Conservation (phyloP, 2,888 invertebrate species). For the Caenorhabditis sp. region DNA sequence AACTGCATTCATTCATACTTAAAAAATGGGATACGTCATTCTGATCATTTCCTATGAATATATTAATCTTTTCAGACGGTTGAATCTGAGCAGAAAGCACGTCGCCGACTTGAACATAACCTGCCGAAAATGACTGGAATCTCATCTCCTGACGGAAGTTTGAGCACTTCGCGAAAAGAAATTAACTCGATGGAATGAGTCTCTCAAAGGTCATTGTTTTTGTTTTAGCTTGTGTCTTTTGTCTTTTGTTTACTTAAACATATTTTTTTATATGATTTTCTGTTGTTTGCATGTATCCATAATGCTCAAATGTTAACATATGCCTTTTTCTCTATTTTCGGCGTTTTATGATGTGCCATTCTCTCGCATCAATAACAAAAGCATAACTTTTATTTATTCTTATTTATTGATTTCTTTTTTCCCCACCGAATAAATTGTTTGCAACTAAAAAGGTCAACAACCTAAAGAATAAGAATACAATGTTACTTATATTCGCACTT, state of each 20-base stretch:
- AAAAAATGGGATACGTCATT: background rate
- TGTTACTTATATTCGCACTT: too few relatives aligned
- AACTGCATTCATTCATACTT: background rate
- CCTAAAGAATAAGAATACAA: too few relatives aligned
- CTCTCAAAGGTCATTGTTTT: background rate
- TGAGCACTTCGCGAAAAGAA: constrained; percentile 20
- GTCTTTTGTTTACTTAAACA: too few relatives aligned
- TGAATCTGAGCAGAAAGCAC: constrained; percentile 78
- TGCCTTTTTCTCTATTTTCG: too few relatives aligned
- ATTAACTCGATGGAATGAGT: constrained; percentile 28
- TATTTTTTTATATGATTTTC: background rate
- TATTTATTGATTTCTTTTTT: too few relatives aligned
- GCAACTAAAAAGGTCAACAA: too few relatives aligned
- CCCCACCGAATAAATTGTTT: too few relatives aligned
- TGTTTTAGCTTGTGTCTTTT: background rate
- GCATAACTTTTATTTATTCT: too few relatives aligned
- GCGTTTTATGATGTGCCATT: too few relatives aligned
- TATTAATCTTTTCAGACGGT: constrained; percentile 73
- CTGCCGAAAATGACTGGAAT: constrained; percentile 27
- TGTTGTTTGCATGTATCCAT: background rate
- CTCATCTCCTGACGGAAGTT: constrained; percentile 30
- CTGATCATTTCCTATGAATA: background rate
- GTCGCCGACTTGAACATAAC: constrained; percentile 73
- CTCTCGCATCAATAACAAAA: too few relatives aligned
- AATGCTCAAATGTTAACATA: too few relatives aligned